Evolutionary conservation across 2,888 invertebrate genomes (phyloP), one percentile per base, ranked within the genome.

Genomic region (Brenthis daphne): DNA sequence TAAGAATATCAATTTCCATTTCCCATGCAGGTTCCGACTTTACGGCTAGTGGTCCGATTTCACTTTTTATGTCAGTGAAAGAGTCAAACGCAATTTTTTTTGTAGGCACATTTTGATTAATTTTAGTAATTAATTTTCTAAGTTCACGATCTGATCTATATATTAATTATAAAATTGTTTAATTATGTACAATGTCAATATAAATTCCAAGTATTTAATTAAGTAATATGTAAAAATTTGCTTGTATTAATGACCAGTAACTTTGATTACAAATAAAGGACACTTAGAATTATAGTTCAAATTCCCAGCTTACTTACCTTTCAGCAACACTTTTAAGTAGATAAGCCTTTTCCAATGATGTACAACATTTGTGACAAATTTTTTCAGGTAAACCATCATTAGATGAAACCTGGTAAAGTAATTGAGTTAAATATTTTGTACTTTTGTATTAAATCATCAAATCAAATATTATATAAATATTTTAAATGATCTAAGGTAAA

Each of bases 71-170:
- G 71, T 93, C 93, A 64, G 85, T 88, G 65, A 93, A 87, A 20
- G 92, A 89, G 79, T 93, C 88, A 85, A 93, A 93, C 53, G 86
- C 84, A 65, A 93, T 88, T 77, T 93, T 93, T 74, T 92, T 93
- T 8, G 89, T 90, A 51, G 88, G 83, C 43, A 84, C 77, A 74
- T 76, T 83, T 69, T 78, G 75, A 73, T 78, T 83, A 60, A 80
- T 77, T 71, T 82, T 86, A 51, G 79, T 79, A 65, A 87, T 68
- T 55, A 88, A 76, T 73, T 85, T 88, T 69, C 89, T 80, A n/a
- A 93, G 81, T 70, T 86, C 89, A 75, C 77, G 85, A 71, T 93
- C 92, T 20, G 91, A 88, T 74, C 93, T 93, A 75, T 50, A 79
- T 74, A 58, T 56, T 57, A 58, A 48, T n/a, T 48, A 6, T 54